A percentile compares a stretch with the other conserved stretches of the same genome.
Conservation (phyloP, 2,113 vertebrate species). For the Mus pahari region DNA sequence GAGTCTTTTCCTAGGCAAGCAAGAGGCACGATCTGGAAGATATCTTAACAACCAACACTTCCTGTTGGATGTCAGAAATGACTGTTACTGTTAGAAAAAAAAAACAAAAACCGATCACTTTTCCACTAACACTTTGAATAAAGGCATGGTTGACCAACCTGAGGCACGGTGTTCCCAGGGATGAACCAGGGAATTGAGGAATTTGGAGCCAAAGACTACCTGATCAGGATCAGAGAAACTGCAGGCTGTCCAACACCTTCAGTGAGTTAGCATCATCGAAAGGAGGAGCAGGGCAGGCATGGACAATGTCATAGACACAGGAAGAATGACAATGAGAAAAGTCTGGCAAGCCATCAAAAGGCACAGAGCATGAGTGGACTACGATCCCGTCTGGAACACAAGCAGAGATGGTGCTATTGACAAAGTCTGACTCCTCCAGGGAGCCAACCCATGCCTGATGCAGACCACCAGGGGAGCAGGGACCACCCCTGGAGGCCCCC, state of each 20-base stretch:
- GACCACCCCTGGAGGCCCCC: constrained; percentile 66
- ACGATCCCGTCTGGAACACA: constrained; percentile 12
- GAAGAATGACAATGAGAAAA: constrained; percentile 27
- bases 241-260: not conserved
- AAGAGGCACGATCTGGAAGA: constrained; percentile 70
- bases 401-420: constrained; percentile 47
- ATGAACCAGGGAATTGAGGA: not conserved
- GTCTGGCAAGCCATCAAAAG: constrained; percentile 27
- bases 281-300: not conserved
- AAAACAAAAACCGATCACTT: constrained; percentile 13
- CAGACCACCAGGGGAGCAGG: constrained; percentile 61
- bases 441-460: not conserved
- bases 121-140: constrained; percentile 69
- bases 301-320: not conserved
- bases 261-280: not conserved
- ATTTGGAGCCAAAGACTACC: not conserved
- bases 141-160: not conserved
- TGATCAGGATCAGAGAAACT: not conserved
- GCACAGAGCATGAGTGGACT: not conserved
- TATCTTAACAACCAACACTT: constrained; percentile 68
- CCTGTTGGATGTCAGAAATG: constrained; percentile 75
- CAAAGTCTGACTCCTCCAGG: not conserved
- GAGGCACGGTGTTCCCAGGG: not conserved
- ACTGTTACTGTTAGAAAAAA: constrained; percentile 46
- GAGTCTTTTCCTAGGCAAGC: constrained; percentile 66